Evolutionary conservation across 35 echinoderm and acorn worm genomes (phyloP).

Genomic region (Lytechinus pictus): DNA sequence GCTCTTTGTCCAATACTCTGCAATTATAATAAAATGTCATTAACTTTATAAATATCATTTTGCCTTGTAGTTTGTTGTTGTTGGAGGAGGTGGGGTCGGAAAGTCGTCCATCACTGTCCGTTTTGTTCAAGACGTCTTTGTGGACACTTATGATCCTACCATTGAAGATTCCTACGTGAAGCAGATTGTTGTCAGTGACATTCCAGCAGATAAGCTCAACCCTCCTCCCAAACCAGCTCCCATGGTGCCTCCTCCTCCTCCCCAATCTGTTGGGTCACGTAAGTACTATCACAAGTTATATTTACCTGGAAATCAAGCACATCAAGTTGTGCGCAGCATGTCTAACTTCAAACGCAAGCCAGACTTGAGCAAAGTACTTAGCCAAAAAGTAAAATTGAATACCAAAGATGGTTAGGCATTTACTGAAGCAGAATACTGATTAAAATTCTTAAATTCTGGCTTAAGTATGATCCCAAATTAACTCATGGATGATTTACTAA

Average conservation of each 20-base stretch:
- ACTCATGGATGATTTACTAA: too few relatives aligned
- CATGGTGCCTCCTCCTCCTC: not conserved
- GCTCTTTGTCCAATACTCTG: too few relatives aligned
- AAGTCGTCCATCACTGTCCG: slow-evolving; percentile 85
- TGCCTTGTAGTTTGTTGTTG: slow-evolving; percentile 67
- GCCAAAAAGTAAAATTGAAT: too few relatives aligned
- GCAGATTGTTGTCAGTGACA: slow-evolving; percentile 72
- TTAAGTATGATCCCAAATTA: too few relatives aligned
- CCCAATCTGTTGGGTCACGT: too few relatives aligned
- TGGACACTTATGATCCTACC: slow-evolving; percentile 86
- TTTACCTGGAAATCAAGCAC: too few relatives aligned
- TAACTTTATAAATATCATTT: not conserved
- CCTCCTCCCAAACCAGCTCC: not conserved
- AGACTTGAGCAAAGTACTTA: not conserved
- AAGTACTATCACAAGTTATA: too few relatives aligned
- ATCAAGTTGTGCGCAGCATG: too few relatives aligned
- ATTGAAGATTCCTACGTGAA: slow-evolving; percentile 87
- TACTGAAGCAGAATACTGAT: too few relatives aligned
- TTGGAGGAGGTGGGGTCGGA: slow-evolving; percentile 88
- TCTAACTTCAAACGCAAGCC: too few relatives aligned
- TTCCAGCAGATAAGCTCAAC: slow-evolving; percentile 78
- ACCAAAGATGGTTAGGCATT: too few relatives aligned
- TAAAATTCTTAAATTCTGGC: too few relatives aligned
- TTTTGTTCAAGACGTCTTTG: slow-evolving; percentile 76
- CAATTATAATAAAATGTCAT: not conserved